These are phyloP conservation scores for Metallyticus violacea DNA, from an alignment of 2,888 invertebrate species.

Conservation along the genomic window DNA sequence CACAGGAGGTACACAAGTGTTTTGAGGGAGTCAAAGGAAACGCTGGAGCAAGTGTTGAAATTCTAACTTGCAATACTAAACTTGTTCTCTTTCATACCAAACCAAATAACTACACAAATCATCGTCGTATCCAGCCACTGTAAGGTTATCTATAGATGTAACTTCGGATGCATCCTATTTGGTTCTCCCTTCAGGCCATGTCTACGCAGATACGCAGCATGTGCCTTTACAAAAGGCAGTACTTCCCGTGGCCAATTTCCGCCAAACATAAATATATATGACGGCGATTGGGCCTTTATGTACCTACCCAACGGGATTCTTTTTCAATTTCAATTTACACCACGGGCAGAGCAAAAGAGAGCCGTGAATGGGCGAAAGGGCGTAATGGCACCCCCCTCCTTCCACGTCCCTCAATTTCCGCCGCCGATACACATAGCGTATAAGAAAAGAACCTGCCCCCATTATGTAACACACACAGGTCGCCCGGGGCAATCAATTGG, in stretches of 20 bases:
- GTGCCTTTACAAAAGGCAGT: too few species aligned
- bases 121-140: too few species aligned
- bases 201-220: too few species aligned
- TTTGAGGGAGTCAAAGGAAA: too few species aligned
- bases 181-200: too few species aligned
- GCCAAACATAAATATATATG: background rate
- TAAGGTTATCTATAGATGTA: too few species aligned
- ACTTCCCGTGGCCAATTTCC: background rate
- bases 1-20: too few species aligned
- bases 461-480: background rate
- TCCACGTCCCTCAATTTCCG: conserved; percentile 11
- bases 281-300: background rate
- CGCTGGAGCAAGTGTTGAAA: too few species aligned
- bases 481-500: background rate
- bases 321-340: conserved; percentile 13
- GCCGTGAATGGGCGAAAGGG: background rate
- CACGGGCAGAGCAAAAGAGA: background rate
- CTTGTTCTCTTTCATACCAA: too few species aligned
- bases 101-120: too few species aligned
- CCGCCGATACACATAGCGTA: background rate
- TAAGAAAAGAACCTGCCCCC: background rate
- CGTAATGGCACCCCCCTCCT: background rate
- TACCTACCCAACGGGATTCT: background rate
- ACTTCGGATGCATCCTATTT: too few species aligned
- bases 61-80: too few species aligned